A percentile compares a stretch with the other conserved stretches of the same genome.
phyloP scores from a whole-genome alignment of 2,888 invertebrate genomes.

The Autographa gamma region DNA sequence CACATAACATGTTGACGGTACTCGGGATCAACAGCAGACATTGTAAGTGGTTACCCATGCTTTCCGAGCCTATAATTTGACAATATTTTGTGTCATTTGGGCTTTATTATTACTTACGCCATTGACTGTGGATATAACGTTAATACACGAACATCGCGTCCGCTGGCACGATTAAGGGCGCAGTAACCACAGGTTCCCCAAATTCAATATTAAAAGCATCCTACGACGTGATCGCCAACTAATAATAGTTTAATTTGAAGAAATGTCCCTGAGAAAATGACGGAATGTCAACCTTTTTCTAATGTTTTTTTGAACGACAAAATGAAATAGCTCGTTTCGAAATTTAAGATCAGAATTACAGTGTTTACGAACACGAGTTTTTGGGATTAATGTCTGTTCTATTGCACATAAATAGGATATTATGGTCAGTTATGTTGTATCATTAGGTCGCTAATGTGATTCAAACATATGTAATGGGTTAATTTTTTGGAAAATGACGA shows the following conservation, averaged over 20 bases:
- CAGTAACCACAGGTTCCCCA: slow-evolving; percentile 87
- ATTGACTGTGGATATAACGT: slow-evolving; percentile 87
- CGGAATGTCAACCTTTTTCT: slow-evolving; percentile 85
- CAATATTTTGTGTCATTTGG: slow-evolving; percentile 89
- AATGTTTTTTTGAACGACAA: slow-evolving; percentile 72
- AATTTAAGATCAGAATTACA: slow-evolving; percentile 73
- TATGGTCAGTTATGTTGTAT: slow-evolving; percentile 64
- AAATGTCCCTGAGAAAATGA: slow-evolving; percentile 89
- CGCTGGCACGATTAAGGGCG: slow-evolving; percentile 85
- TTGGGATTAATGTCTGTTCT: slow-evolving; percentile 68
- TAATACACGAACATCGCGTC: slow-evolving; percentile 82
- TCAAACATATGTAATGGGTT: slow-evolving; percentile 49
- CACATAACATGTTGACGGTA: slow-evolving; percentile 72
- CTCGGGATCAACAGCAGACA: slow-evolving; percentile 82
- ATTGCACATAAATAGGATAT: slow-evolving; percentile 67
- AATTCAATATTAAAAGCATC: slow-evolving; percentile 90
- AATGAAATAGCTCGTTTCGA: slow-evolving; percentile 79
- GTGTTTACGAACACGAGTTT: slow-evolving; percentile 71
- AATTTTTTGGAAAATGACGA: slow-evolving; percentile 33
- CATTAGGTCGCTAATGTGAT: slow-evolving; percentile 58
- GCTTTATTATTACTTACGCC: slow-evolving; percentile 88
- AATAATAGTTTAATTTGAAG: slow-evolving; percentile 87
- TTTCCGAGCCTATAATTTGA: slow-evolving; percentile 89
- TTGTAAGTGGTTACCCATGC: slow-evolving; percentile 87
- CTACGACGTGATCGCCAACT: slow-evolving; percentile 87